These are phyloP conservation scores for Tetragonisca angustula DNA, from an alignment of 2,888 invertebrate species.

Conservation along the genomic window DNA sequence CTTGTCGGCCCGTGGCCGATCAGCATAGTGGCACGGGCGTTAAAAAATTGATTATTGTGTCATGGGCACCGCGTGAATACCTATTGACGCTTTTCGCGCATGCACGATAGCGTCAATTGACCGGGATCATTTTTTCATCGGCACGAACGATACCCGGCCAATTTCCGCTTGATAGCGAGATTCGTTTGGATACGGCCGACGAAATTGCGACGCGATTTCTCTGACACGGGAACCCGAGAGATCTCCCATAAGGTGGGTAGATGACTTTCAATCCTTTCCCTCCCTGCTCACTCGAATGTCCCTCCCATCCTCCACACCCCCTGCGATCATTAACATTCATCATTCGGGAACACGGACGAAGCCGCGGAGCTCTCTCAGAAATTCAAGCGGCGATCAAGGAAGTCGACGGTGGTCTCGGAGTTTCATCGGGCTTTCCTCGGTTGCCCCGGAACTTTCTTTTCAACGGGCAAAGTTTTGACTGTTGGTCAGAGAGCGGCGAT, in stretches of 20 bases:
- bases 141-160: neutral
- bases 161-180: neutral
- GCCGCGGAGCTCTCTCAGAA: constrained; percentile 22
- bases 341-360: constrained; percentile 11
- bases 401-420: constrained; percentile 28
- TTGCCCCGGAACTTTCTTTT: constrained; percentile 52
- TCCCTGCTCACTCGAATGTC: neutral
- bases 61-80: constrained; percentile 64
- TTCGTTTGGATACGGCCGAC: neutral
- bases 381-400: constrained; percentile 25
- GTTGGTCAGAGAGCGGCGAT: constrained; percentile 51
- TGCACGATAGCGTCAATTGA: constrained; percentile 38
- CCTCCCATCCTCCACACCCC: neutral
- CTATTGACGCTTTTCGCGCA: constrained; percentile 47
- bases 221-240: neutral
- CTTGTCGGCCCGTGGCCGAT: constrained; percentile 77
- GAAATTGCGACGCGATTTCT: neutral
- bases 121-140: constrained; percentile 37
- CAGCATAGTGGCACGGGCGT: constrained; percentile 48
- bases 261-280: neutral
- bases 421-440: constrained; percentile 23
- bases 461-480: constrained; percentile 57
- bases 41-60: constrained; percentile 73
- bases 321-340: constrained; percentile 42
- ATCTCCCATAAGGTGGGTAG: neutral